Evolutionary conservation across 64 coral and sea anemone species (phyloP).

Genomic region (Acropora tenuis): DNA sequence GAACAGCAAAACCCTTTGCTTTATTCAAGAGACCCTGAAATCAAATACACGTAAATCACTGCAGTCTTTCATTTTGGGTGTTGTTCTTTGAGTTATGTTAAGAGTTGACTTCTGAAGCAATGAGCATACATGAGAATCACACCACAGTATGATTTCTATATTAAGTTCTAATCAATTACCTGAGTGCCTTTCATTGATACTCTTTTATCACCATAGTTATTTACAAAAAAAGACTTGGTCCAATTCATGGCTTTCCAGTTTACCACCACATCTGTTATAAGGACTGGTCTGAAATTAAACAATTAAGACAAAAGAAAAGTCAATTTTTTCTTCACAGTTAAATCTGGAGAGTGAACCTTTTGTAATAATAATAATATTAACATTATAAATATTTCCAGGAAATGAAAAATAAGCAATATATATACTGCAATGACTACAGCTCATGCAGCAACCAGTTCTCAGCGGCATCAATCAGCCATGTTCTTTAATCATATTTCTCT

Average conservation of each 20-base stretch:
- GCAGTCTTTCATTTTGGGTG: no score
- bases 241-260: slow-evolving; percentile 88
- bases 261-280: slow-evolving; percentile 83
- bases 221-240: slow-evolving; percentile 85
- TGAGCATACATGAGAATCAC: no score
- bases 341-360: no score
- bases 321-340: background rate
- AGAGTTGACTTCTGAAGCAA: no score
- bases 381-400: no score
- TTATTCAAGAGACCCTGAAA: slow-evolving; percentile 66
- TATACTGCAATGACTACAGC: no score
- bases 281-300: slow-evolving; percentile 70
- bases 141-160: background rate
- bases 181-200: slow-evolving; percentile 90
- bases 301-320: background rate
- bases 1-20: slow-evolving; percentile 88
- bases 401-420: no score
- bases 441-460: no score
- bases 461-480: no score
- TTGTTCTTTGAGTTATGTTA: no score
- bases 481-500: no score
- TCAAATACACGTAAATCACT: background rate
- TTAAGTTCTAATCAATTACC: slow-evolving; percentile 7
- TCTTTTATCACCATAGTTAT: slow-evolving; percentile 85
- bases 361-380: no score